Percentiles rank a stretch among this genome's conserved stretches.
Conservation (phyloP, 2,113 vertebrate species). For the Cynopterus brachyotis region DNA sequence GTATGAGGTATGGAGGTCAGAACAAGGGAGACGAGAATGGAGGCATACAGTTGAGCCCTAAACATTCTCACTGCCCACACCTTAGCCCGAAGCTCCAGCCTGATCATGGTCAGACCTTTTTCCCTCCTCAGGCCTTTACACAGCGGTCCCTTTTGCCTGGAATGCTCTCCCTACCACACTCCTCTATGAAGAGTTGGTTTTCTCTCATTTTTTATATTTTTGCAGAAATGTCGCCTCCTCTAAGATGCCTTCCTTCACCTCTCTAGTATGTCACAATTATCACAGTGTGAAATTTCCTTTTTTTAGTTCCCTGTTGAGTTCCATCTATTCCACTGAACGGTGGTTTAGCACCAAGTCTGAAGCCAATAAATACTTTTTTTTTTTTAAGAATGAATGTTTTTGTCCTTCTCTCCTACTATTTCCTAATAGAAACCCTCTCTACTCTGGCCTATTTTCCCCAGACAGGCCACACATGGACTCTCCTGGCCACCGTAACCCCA, state of each 20-base stretch:
- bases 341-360: not conserved
- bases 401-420: not conserved
- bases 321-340: not conserved
- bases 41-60: not conserved
- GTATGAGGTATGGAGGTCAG: not conserved
- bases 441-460: not conserved
- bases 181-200: not conserved
- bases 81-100: not conserved
- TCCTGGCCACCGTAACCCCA: not conserved
- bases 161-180: not conserved
- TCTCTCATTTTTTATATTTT: not conserved
- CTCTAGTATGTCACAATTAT: not conserved
- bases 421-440: not conserved
- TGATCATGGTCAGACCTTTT: rapidly evolving
- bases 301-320: constrained; percentile 13
- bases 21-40: not conserved
- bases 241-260: not conserved
- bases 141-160: not conserved
- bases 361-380: not conserved
- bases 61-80: not conserved
- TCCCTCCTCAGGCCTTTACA: not conserved
- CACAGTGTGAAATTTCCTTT: not conserved
- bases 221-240: not conserved
- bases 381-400: not conserved
- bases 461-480: not conserved